phyloP scores from a whole-genome alignment of 2,797 vertebrate species.

The Sebastes nivosus region DNA sequence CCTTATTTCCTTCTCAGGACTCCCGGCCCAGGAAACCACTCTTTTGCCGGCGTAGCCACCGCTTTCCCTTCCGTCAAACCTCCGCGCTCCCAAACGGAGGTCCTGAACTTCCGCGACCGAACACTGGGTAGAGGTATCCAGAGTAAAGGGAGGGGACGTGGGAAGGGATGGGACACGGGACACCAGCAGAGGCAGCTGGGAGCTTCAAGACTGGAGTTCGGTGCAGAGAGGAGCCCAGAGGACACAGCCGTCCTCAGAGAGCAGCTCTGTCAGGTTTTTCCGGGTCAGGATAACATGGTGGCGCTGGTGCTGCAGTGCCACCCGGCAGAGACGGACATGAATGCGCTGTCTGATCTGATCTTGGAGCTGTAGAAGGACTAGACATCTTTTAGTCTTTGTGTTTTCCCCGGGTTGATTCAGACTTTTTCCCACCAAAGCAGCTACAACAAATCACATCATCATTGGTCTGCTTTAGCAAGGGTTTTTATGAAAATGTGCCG shows the following conservation, averaged over 20 bases:
- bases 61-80: conserved; percentile 1
- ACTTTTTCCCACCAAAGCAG: not conserved
- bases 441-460: not conserved
- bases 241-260: conserved; percentile 81
- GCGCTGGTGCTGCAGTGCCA: conserved; percentile 85
- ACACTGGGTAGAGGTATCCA: conserved; percentile 25
- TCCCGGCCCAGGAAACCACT: conserved; percentile 68
- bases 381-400: not conserved
- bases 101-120: conserved; percentile 71
- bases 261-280: conserved; percentile 85
- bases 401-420: not conserved
- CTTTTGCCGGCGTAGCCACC: conserved; percentile 66
- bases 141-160: conserved; percentile 4
- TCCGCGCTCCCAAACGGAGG: conserved; percentile 67
- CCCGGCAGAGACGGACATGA: conserved; percentile 82
- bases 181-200: conserved; percentile 3
- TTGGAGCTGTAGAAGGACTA: conserved; percentile 67
- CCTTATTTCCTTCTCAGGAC: conserved; percentile 44
- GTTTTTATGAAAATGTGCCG: not conserved
- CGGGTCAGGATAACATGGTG: conserved; percentile 84
- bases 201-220: not conserved
- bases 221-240: conserved; percentile 46
- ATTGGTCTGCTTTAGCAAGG: not conserved
- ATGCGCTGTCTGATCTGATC: conserved; percentile 83
- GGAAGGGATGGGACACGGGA: not conserved